A percentile compares a stretch with the other conserved stretches of the same genome.
Evolutionary conservation across 2,797 vertebrate species (phyloP).

Genomic region (Emys orbicularis): DNA sequence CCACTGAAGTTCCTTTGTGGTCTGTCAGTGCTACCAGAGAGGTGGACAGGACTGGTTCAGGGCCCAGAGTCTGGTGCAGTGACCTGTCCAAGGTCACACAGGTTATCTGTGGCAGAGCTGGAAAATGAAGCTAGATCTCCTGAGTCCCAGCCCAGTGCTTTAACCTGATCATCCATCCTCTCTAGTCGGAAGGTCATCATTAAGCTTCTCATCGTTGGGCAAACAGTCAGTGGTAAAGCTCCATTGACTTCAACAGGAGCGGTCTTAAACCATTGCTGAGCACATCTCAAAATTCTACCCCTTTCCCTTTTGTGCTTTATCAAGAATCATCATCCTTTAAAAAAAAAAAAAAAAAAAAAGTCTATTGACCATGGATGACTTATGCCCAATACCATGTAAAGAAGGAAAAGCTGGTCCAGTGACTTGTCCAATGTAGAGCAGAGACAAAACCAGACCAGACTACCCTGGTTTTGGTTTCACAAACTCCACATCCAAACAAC

Average conservation of each 20-base stretch:
- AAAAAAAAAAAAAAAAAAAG: neutral
- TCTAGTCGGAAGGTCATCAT: neutral
- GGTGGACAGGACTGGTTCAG: neutral
- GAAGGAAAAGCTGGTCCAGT: neutral
- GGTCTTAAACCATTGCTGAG: neutral
- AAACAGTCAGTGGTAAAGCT: neutral
- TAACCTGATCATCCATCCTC: neutral
- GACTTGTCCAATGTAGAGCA: neutral
- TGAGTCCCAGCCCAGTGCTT: neutral
- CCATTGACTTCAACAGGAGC: neutral
- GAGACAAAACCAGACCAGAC: neutral
- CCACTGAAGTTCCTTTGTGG: neutral
- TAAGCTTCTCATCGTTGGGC: neutral
- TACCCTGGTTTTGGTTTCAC: neutral
- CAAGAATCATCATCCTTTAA: neutral
- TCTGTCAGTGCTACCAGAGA: neutral
- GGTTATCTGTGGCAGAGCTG: neutral
- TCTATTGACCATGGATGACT: rapidly evolving
- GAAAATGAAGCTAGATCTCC: neutral
- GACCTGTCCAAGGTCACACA: neutral
- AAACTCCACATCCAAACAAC: neutral
- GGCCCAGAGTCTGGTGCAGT: neutral
- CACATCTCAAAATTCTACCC: neutral
- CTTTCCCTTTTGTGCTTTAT: neutral
- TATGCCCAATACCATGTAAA: neutral